Base-by-base conservation (phyloP, 2,113 vertebrate species). In the Tachycineta bicolor region DNA sequence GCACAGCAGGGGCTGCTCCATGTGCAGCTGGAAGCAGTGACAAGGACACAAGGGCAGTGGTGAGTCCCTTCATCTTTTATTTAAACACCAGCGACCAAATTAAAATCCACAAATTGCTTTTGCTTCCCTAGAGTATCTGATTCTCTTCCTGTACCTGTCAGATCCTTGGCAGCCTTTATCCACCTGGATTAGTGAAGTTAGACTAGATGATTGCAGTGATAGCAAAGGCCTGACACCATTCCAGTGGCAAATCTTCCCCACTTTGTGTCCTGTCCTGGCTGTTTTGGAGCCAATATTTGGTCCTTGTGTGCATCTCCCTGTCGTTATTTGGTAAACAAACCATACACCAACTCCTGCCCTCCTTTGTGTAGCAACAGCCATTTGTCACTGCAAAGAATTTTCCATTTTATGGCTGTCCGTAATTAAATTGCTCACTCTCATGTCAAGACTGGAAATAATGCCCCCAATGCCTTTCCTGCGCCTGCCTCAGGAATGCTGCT, bases 371-470 rank as follows among this genome's bases (percentile, higher is more conserved):
- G 79, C 59, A 34, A 41, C 55, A 28, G 15, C 3, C 74, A 59
- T 88, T 81, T 74, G 53, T 83, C 80, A 63, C 62, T 28, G 41
- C 52, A 28, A 65, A 65, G 63, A 63, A 65, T 84, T 94, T 87
- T 91, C 86, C 74, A 50, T 68, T 92, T 93, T 81, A 87, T 37
- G 71, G 68, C 31, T 37, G 52, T 31, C 73, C 93, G 87, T 88
- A 96, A 97, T 93, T 84, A 80, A 94, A 74, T 31, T 82, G 80
- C 73, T 92, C 65, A 44, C 62, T 94, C 80, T 90, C 19, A 71
- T 14, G 88, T 91, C 94, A 83, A 75, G 70, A 65, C 29, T 50
- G 77, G 58, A 95, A 91, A 84, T 64, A 85, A 95, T 59, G 63
- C 18, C 62, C 60, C 41, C 43, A 31, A 21, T 0, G 4, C 81